Evolutionary conservation across 2,113 vertebrate species (phyloP).

Genomic region (Nesogale talazaci): DNA sequence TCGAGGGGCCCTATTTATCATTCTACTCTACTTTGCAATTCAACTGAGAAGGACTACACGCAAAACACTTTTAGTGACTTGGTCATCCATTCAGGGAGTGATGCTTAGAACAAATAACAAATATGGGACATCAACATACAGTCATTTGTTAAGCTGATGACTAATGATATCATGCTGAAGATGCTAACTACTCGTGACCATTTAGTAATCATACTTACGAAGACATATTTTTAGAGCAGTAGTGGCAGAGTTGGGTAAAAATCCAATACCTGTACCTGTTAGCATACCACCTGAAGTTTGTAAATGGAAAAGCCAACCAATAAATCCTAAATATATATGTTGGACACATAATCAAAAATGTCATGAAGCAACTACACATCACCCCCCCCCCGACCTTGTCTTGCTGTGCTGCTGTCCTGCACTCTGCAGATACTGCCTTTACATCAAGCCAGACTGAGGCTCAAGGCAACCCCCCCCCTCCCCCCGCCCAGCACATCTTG

Average conservation of each 20-base stretch:
- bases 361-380: slow-evolving; percentile 17
- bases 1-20: not conserved
- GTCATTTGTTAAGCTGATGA: slow-evolving; percentile 30
- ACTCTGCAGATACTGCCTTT: too few species aligned
- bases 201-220: slow-evolving; percentile 46
- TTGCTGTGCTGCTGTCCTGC: too few species aligned
- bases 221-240: slow-evolving; percentile 43
- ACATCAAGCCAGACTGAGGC: too few species aligned
- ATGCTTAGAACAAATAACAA: slow-evolving; percentile 46
- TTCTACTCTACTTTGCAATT: slow-evolving; percentile 52
- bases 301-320: slow-evolving; percentile 52
- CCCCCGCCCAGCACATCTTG: too few species aligned
- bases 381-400: too few species aligned
- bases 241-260: slow-evolving; percentile 47
- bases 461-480: too few species aligned
- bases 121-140: slow-evolving; percentile 24
- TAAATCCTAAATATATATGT: slow-evolving; percentile 52
- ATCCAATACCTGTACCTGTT: slow-evolving; percentile 29
- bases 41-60: slow-evolving; percentile 54
- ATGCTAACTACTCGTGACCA: not conserved
- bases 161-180: slow-evolving; percentile 61
- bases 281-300: slow-evolving; percentile 46
- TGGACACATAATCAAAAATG: slow-evolving; percentile 58
- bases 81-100: slow-evolving; percentile 42
- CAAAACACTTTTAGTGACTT: slow-evolving; percentile 38